Evolutionary conservation across 2,113 vertebrate genomes (phyloP).

Genomic region (Prunella fulvescens): DNA sequence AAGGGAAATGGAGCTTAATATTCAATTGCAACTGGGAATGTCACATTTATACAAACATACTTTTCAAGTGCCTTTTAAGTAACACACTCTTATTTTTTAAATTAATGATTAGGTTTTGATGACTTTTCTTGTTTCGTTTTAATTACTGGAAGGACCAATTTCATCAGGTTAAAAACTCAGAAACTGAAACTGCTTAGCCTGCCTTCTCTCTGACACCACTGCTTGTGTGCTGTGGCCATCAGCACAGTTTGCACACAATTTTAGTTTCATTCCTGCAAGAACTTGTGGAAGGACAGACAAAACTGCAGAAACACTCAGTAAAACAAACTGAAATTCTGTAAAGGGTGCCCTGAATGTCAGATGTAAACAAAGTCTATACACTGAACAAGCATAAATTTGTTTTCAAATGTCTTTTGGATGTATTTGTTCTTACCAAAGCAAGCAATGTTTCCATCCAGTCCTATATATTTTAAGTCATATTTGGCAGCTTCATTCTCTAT

Average conservation of each 20-base stretch:
- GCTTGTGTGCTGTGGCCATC: neutral
- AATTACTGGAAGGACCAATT: neutral
- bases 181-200: neutral
- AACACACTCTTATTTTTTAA: neutral
- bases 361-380: neutral
- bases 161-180: neutral
- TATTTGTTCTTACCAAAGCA: conserved; percentile 88
- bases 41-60: neutral
- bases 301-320: neutral
- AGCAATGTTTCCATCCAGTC: conserved; percentile 96
- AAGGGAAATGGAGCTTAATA: neutral
- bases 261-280: neutral
- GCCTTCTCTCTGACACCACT: neutral
- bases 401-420: neutral
- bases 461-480: conserved; percentile 96
- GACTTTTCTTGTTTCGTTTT: neutral
- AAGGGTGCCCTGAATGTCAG: neutral
- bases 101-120: neutral
- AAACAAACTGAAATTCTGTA: neutral
- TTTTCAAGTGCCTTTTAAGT: neutral
- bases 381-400: neutral
- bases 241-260: neutral
- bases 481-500: conserved; percentile 92
- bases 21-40: neutral
- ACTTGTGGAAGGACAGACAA: neutral